A percentile compares a stretch with the other conserved stretches of the same genome.
Conservation (phyloP, 2,888 invertebrate species). For the Latrodectus elegans region DNA sequence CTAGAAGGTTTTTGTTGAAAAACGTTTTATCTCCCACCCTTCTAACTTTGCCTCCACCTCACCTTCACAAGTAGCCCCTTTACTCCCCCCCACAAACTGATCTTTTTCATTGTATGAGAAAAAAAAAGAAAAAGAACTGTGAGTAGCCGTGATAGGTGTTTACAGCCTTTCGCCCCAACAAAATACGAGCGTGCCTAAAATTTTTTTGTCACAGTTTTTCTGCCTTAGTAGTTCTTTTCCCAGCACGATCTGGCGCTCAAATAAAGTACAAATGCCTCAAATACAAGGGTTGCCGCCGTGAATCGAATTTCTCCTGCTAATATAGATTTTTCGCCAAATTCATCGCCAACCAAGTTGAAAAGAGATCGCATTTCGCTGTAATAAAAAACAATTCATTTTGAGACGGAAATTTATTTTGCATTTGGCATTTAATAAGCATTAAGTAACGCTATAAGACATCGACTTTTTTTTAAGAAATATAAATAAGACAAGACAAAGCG, state of each 20-base stretch:
- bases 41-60: constrained; percentile 8
- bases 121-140: constrained; percentile 19
- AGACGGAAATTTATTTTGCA: too few species aligned
- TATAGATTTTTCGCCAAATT: constrained; percentile 8
- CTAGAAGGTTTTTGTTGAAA: constrained; percentile 51
- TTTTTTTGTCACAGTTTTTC: constrained; percentile 21
- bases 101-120: neutral
- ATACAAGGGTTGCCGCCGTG: constrained; percentile 47
- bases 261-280: constrained; percentile 64
- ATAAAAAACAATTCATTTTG: too few species aligned
- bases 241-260: constrained; percentile 34
- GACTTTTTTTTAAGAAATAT: too few species aligned
- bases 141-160: constrained; percentile 60
- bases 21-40: constrained; percentile 22
- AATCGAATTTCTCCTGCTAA: neutral
- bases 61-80: constrained; percentile 4
- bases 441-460: too few species aligned
- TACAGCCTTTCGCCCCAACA: constrained; percentile 57
- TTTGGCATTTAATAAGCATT: too few species aligned
- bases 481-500: too few species aligned
- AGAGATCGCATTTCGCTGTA: neutral
- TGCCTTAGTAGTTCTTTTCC: constrained; percentile 23
- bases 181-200: constrained; percentile 61
- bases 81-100: constrained; percentile 6
- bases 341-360: neutral